Evolutionary conservation across 2,113 vertebrate genomes (phyloP).

Genomic region (Columba livia): DNA sequence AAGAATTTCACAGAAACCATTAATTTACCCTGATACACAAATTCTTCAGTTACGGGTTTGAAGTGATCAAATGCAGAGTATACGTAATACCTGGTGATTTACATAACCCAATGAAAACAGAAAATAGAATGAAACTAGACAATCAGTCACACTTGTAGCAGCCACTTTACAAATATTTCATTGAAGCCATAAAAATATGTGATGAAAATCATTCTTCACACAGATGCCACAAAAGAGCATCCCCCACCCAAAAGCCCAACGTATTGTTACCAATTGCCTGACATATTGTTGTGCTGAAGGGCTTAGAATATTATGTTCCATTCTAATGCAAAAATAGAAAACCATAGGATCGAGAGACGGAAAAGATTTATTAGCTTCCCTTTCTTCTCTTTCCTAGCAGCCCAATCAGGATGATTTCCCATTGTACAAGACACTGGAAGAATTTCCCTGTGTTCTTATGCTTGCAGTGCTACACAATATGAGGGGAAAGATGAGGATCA

Average conservation of each 20-base stretch:
- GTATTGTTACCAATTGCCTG: constrained; percentile 36
- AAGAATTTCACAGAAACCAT: constrained; percentile 6
- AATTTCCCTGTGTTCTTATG: background rate
- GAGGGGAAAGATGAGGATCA: background rate
- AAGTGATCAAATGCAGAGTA: background rate
- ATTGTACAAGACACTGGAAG: background rate
- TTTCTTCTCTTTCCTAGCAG: constrained; percentile 36
- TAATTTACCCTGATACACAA: background rate
- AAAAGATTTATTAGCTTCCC: constrained; percentile 53
- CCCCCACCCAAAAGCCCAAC: background rate
- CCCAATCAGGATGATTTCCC: background rate
- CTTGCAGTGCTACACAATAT: accelerated
- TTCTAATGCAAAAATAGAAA: constrained; percentile 57
- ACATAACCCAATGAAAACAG: constrained; percentile 29
- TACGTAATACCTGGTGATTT: background rate
- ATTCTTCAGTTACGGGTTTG: background rate
- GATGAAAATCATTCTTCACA: constrained; percentile 45
- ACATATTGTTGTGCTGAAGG: background rate
- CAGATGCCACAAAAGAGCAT: background rate
- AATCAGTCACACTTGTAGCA: constrained; percentile 28
- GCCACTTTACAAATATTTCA: constrained; percentile 27
- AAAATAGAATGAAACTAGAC: background rate
- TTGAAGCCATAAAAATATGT: constrained; percentile 1
- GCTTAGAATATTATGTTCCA: constrained; percentile 44
- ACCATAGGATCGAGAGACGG: background rate